Evolutionary conservation across 2,113 vertebrate species (phyloP).

Genomic region (Bos indicus): DNA sequence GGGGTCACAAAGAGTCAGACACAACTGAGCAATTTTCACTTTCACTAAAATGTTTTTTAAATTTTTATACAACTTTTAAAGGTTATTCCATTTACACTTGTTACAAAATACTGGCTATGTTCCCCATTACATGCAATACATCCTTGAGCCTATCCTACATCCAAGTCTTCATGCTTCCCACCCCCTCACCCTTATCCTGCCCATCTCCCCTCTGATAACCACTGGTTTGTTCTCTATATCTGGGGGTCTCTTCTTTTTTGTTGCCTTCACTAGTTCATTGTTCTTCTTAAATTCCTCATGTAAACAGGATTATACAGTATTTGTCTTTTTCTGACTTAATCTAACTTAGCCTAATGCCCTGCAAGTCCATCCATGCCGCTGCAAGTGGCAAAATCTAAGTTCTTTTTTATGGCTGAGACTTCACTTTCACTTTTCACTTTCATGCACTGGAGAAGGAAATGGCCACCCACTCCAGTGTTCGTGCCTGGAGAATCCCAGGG

Average conservation of each 20-base stretch:
- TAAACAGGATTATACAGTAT: neutral
- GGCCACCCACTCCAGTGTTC: no score
- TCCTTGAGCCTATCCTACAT: neutral
- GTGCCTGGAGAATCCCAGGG: no score
- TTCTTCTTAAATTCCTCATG: neutral
- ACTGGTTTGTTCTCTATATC: neutral
- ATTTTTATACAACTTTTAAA: neutral
- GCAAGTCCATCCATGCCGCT: neutral
- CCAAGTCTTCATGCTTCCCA: neutral
- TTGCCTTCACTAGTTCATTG: neutral
- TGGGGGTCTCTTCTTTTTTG: neutral
- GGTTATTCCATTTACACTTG: neutral
- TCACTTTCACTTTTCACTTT: no score
- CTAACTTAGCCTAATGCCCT: neutral
- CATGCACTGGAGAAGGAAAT: no score
- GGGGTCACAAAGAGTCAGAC: neutral
- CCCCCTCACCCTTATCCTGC: neutral
- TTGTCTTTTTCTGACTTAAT: neutral
- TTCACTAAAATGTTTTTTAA: neutral
- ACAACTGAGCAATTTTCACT: neutral
- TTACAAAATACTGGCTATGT: neutral
- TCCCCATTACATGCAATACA: neutral
- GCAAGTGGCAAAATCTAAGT: neutral
- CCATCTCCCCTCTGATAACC: neutral
- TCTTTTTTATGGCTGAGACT: neutral